Evolutionary conservation across 2,113 vertebrate species (phyloP).

Genomic region (Apeltes quadracus): DNA sequence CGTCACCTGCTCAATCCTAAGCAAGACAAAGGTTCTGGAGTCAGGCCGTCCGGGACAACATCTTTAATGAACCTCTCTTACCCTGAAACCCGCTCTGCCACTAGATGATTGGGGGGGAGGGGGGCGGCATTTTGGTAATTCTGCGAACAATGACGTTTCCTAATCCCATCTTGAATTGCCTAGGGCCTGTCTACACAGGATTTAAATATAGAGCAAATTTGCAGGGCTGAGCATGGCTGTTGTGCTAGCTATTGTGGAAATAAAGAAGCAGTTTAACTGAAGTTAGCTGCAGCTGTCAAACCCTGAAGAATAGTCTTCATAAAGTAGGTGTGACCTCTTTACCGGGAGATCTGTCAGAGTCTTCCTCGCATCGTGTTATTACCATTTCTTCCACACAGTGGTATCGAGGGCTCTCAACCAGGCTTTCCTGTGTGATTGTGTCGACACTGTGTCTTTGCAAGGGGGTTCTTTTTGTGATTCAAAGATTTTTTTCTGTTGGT

Average conservation of each 20-base stretch:
- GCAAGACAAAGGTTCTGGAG: not conserved
- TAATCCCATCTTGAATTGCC: not conserved
- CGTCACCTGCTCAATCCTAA: not conserved
- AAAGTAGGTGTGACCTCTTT: conserved; percentile 51
- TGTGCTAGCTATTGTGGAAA: conserved; percentile 25
- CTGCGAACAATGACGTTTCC: not conserved
- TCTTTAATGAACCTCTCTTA: too few relatives aligned
- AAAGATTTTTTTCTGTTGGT: conserved; percentile 5
- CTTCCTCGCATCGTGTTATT: conserved; percentile 52
- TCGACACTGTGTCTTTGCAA: conserved; percentile 30
- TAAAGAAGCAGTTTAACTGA: conserved; percentile 28
- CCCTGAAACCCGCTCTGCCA: not conserved
- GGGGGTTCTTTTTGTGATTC: conserved; percentile 5
- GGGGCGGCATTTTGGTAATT: not conserved
- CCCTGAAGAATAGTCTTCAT: conserved; percentile 59
- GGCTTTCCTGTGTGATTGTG: conserved; percentile 50
- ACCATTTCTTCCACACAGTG: conserved; percentile 58
- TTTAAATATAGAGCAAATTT: not conserved
- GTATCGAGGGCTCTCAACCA: conserved; percentile 52
- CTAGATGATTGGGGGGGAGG: not conserved
- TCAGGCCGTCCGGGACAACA: too few relatives aligned
- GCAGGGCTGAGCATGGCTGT: not conserved
- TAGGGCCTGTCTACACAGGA: not conserved
- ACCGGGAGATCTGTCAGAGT: conserved; percentile 53
- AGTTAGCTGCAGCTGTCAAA: conserved; percentile 52